phyloP scores from a whole-genome alignment of 2,797 vertebrate genomes.

The Aphelocoma californica region DNA sequence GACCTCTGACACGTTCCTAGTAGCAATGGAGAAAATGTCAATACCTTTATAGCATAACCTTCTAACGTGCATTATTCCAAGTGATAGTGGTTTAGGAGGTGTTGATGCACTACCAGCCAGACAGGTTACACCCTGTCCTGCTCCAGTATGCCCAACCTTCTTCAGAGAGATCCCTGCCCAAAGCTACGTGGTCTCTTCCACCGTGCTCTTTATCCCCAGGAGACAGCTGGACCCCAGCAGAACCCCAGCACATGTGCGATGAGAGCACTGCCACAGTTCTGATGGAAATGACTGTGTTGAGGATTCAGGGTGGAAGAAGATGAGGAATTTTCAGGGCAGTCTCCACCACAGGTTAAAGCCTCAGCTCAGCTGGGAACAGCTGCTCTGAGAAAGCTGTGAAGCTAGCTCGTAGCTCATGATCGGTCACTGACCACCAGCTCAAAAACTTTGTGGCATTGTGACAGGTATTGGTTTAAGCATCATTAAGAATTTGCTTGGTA shows the following conservation, averaged over 20 bases:
- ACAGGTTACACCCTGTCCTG: neutral
- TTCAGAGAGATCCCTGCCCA: neutral
- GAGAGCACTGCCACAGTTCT: neutral
- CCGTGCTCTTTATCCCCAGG: neutral
- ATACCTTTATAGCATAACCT: neutral
- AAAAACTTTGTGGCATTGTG: neutral
- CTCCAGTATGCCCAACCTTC: neutral
- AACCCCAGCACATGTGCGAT: rapidly evolving
- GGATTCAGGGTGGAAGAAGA: neutral
- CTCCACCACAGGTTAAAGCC: neutral
- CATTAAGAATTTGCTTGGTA: neutral
- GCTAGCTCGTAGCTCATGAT: neutral
- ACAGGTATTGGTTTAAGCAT: neutral
- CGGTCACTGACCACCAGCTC: neutral
- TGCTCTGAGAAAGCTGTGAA: neutral
- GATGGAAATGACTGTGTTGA: neutral
- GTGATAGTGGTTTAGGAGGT: neutral
- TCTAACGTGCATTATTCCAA: neutral
- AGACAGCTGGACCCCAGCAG: neutral
- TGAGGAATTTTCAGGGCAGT: neutral
- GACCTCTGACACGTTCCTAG: neutral
- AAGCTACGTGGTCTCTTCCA: neutral
- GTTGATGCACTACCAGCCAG: neutral
- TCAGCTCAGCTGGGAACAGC: neutral
- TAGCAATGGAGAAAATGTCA: neutral